Percentiles rank a stretch among this genome's conserved stretches.
Evolutionary conservation across 2,888 invertebrate species (phyloP).

Genomic region (Unio pictorum): DNA sequence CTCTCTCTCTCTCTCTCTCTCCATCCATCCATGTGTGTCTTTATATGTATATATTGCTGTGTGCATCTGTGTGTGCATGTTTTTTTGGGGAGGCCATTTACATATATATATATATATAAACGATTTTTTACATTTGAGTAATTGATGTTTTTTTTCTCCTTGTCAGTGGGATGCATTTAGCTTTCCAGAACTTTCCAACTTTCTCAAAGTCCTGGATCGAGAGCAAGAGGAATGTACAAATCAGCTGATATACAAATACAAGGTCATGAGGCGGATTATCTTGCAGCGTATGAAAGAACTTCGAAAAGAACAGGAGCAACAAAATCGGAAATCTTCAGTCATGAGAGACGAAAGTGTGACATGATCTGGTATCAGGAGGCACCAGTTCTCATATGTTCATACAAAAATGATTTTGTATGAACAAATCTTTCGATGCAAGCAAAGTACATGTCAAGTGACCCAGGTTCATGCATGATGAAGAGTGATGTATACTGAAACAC

Average conservation of each 20-base stretch:
- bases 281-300: conserved; percentile 56
- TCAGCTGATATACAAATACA: conserved; percentile 73
- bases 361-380: no score
- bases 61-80: no score
- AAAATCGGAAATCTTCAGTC: conserved; percentile 25
- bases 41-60: no score
- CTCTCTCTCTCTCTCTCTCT: no score
- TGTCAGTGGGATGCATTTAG: conserved; percentile 76
- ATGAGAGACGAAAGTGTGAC: conserved; percentile 1
- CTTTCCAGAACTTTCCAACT: conserved; percentile 75
- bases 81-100: no score
- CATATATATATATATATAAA: not conserved
- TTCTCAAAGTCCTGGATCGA: conserved; percentile 74
- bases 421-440: no score
- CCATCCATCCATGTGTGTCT: no score
- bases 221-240: conserved; percentile 75
- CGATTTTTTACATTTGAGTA: not conserved
- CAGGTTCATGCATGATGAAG: no score
- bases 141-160: conserved; percentile 4
- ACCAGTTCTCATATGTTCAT: no score
- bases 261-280: conserved; percentile 63
- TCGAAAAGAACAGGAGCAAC: conserved; percentile 42
- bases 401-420: no score
- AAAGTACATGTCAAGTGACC: no score
- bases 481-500: no score